A percentile compares a stretch with the other conserved stretches of the same genome.
phyloP scores from a whole-genome alignment of 2,797 vertebrate genomes.

The Notolepis coatsorum region DNA sequence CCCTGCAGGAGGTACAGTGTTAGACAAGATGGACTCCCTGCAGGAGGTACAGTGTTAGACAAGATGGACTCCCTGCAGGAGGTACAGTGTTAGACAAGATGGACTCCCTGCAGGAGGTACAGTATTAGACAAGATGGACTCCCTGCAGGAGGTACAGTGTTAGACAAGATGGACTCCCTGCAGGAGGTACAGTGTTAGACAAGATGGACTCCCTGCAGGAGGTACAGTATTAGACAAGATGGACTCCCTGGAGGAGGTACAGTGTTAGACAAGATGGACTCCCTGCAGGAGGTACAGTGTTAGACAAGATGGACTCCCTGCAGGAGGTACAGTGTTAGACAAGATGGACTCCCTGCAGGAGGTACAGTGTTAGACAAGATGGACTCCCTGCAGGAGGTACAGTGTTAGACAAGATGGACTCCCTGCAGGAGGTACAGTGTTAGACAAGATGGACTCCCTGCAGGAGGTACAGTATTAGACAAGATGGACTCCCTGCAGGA shows the following conservation, averaged over 20 bases:
- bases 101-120: constrained; percentile 78
- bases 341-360: constrained; percentile 72
- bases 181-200: constrained; percentile 79
- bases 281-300: constrained; percentile 79
- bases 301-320: constrained; percentile 68
- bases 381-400: constrained; percentile 78
- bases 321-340: constrained; percentile 79
- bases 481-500: constrained; percentile 72
- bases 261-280: constrained; percentile 70
- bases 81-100: constrained; percentile 76
- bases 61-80: constrained; percentile 72
- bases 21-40: constrained; percentile 68
- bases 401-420: constrained; percentile 70
- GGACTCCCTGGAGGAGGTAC: constrained; percentile 78
- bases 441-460: constrained; percentile 68
- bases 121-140: constrained; percentile 70
- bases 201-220: constrained; percentile 72
- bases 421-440: constrained; percentile 79
- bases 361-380: constrained; percentile 76
- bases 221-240: constrained; percentile 76
- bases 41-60: constrained; percentile 79
- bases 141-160: constrained; percentile 79
- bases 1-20: no score
- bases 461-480: constrained; percentile 79
- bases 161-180: constrained; percentile 68